A percentile compares a stretch with the other conserved stretches of the same genome.
Conservation (phyloP, 2,797 vertebrate genomes). For the Phrynocephalus vlangalii region DNA sequence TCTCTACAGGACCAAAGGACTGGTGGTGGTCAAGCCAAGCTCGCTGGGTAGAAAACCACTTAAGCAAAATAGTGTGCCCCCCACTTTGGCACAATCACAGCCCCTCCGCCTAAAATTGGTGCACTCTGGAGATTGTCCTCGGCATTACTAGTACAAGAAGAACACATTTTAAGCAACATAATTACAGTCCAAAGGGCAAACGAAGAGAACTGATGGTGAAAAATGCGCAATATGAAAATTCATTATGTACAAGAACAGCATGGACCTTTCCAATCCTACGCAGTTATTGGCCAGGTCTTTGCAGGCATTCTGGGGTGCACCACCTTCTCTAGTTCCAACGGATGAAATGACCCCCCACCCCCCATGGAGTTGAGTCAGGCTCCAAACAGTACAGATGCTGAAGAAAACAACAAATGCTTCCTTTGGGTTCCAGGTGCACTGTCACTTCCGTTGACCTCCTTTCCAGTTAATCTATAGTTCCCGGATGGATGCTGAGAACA, state of each 20-base stretch:
- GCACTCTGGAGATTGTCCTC: constrained; percentile 49
- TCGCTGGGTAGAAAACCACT: constrained; percentile 57
- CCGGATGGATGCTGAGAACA: constrained; percentile 95
- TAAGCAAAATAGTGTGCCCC: constrained; percentile 39
- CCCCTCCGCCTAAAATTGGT: constrained; percentile 7
- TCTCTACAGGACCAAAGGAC: constrained; percentile 28
- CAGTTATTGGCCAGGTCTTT: not conserved
- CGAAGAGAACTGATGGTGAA: constrained; percentile 43
- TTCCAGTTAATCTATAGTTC: constrained; percentile 91
- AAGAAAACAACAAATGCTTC: constrained; percentile 65
- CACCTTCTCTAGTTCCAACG: constrained; percentile 3
- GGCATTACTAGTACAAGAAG: constrained; percentile 43
- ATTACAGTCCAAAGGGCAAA: constrained; percentile 51
- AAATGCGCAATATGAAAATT: constrained; percentile 35
- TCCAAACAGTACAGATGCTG: constrained; percentile 37
- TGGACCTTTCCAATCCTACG: constrained; percentile 32
- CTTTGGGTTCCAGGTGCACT: constrained; percentile 24
- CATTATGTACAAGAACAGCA: constrained; percentile 56
- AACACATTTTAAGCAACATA: constrained; percentile 55
- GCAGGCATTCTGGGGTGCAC: not conserved
- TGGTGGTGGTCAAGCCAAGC: constrained; percentile 44
- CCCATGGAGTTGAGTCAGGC: not conserved
- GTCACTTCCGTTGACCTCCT: constrained; percentile 13
- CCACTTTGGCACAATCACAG: constrained; percentile 46
- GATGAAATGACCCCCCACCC: not conserved